Base-by-base conservation (phyloP, 2,888 invertebrate species). In the Cheilosia grossa region DNA sequence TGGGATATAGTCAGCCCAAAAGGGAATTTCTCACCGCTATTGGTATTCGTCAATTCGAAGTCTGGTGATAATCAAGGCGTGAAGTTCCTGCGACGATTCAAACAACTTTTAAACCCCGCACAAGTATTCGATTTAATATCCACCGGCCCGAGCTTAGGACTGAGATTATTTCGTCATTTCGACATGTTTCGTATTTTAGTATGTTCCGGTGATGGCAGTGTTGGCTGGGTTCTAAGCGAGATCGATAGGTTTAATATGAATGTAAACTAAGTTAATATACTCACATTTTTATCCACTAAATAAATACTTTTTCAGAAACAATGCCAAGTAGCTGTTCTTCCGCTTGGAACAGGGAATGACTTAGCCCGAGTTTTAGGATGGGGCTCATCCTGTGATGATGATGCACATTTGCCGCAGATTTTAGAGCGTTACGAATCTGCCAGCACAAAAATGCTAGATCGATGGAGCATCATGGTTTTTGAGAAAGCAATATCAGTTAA, bases 41-140 rank as follows among this genome's bases (percentile, higher is more conserved):
- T 99, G 87, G 99, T 99, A 86, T 98, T 99, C 92, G 98, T 99
- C 90, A 99, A 99, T 93, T 98, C 98, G 86, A 97, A 98, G 93
- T 98, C 98, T 88, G 98, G 99, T 89, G 99, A 99, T 94, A 98
- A 98, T 93, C 99, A 99, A 92, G 99, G 99, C 86, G 96, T 98
- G 40, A 98, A 98, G 93, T 98, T 99, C 93, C 94, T 99, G 87
- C 94, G 98, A 69, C 95, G 98, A 87, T 98, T 99, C 93, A 98
- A 97, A 92, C 98, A 98, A 92, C 94, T 99, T 74, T 93, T 99
- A 80, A 99, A 99, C 93, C 99, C 99, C 15, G 98, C 98, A 80
- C 99, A 99, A 93, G 98, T 99, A 81, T 99, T 98, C 92, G 99
- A 99, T 93, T 95, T 99, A 90, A 97, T 98, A 91, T 96, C 95